phyloP scores from a whole-genome alignment of 1,140 invertebrate genomes.

The Zaprionus davidi region DNA sequence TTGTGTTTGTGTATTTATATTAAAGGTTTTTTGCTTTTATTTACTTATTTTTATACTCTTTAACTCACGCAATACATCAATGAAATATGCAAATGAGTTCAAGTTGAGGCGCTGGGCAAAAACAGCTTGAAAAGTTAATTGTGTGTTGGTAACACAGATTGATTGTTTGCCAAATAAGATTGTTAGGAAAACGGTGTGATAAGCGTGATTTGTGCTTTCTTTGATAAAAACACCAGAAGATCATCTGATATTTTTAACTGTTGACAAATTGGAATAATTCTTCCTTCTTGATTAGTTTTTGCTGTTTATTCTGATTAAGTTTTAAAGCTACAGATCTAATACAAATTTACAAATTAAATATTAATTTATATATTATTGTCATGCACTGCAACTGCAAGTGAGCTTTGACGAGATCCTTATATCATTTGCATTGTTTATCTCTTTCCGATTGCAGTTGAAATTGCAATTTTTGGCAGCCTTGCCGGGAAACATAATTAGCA shows the following conservation, averaged over 20 bases:
- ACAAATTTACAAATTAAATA: too few species aligned
- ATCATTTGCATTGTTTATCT: neutral
- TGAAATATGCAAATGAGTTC: conserved; percentile 52
- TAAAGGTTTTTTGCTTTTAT: conserved; percentile 23
- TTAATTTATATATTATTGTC: neutral
- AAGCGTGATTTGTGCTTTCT: neutral
- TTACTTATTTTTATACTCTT: conserved; percentile 32
- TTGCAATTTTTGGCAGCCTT: conserved; percentile 41
- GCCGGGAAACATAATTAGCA: conserved; percentile 50
- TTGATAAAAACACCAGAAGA: neutral
- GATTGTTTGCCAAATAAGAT: conserved; percentile 26
- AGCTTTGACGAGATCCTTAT: neutral
- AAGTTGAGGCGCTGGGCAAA: conserved; percentile 21
- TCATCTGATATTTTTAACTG: neutral
- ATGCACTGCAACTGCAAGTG: neutral
- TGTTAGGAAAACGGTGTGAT: conserved; percentile 21
- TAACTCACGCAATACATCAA: conserved; percentile 53
- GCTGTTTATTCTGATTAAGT: too few species aligned
- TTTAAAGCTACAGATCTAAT: too few species aligned
- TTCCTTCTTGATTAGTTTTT: too few species aligned
- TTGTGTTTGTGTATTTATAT: conserved; percentile 32
- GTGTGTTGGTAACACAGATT: conserved; percentile 28
- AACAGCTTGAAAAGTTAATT: conserved; percentile 39
- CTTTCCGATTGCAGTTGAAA: conserved; percentile 22
- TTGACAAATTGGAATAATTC: neutral